Evolutionary conservation across 2,888 invertebrate species (phyloP), one percentile per base, ranked within the genome.

Genomic region (Ichneumon xanthorius): DNA sequence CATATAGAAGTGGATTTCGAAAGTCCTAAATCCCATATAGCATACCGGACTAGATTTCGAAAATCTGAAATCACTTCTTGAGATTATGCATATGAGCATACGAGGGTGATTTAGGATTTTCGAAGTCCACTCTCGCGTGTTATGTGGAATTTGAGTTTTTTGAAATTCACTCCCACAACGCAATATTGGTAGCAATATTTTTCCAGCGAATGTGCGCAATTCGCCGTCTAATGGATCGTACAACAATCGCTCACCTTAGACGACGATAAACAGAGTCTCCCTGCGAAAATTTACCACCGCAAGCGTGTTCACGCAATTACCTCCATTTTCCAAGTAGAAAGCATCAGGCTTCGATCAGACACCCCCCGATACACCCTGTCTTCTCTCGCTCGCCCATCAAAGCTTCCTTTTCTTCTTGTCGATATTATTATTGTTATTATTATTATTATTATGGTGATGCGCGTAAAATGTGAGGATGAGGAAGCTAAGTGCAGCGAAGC

Each of bases 241-340:
- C 55, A 45, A 67, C n/a, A 33, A 33, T 11, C 30, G 63, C 33
- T 63, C 5, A 63, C 7, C 33, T 33, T 33, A 16, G n/a, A 63
- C 68, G 68, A 45, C 80, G 77, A 81, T 77, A n/a, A 80, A 78
- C 68, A 26, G 45, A 80, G 33, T 48, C 33, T 53, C 58, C 30
- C n/a, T 11, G 19, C 16, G 50, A 50, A 50, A 30, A 48, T 19
- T 37, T 45, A 50, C 5, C 14, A n/a, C 75, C 65, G 37, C 75
- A 65, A 50, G 50, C 48, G 50, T 50, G 50, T 76, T 65, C 50
- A 50, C 50, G 37, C 19, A 61, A 63, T 48, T 65, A n/a, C 30
- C 63, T 30, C 63, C 3, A 14, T 33, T 30, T 33, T 7, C 7
- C 63, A 7, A 33, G 63, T 63, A 63, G 30, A 16, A 14, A 33